Base-by-base conservation (phyloP, 2,113 vertebrate species). In the Pterophyllum scalare region DNA sequence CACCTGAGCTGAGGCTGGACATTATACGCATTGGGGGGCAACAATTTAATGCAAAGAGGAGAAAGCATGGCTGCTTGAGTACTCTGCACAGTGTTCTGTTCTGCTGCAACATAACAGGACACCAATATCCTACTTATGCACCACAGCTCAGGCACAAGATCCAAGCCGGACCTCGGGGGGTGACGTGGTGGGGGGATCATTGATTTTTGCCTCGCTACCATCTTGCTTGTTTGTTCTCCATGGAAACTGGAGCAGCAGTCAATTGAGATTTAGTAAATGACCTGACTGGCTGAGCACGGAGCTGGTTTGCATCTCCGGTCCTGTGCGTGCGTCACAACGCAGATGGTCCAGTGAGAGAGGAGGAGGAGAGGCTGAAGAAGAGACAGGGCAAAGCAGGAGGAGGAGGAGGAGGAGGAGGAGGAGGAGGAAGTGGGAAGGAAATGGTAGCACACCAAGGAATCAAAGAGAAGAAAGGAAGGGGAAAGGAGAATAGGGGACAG, bases 231-330 rank as follows among this genome's bases (percentile, higher is more conserved):
- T 70, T 84, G 83, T 85, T 91, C 91, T 89, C 88, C 86, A 90
- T 93, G 89, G 92, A 91, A 92, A 93, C 93, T 85, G 83, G 84
- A 92, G 87, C 91, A 89, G 75, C 76, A 84, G 86, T 87, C 89
- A 85, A 72, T 88, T 84, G 76, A 91, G 89, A 86, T 94, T 90
- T 84, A 58, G 88, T 79, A 56, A 88, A 90, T 77, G 79, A 91
- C 83, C 89, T 87, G 87, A 88, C 83, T 84, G 83, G 81, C 78
- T 72, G 75, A 89, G 52, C 35, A 7, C 7, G 8, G 46, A 24
- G 75, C 62, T 67, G 81, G 76, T 88, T 82, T 79, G 78, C 80
- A 52, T 83, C 65, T 40, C 22, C 57, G 78, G 78, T 88, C 75
- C 74, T 89, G 80, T 59, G 67, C 61, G 75, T 79, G 86, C 62